Evolutionary conservation across 2,797 vertebrate genomes (phyloP).

Genomic region (Bovichtus diacanthus): DNA sequence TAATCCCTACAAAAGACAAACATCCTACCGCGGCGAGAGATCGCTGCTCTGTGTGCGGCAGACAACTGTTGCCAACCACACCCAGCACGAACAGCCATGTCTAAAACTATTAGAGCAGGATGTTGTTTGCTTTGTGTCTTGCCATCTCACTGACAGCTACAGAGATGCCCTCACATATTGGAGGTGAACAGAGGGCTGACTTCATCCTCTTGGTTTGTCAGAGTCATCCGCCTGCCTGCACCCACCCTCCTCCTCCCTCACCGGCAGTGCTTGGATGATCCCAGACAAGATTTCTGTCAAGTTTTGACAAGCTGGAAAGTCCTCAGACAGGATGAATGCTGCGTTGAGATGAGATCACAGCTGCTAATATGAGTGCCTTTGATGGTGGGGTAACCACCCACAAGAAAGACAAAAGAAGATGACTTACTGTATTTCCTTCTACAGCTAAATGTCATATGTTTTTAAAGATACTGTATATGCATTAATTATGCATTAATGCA

Average conservation of each 20-base stretch:
- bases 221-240: constrained; percentile 48
- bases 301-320: constrained; percentile 76
- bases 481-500: too few species aligned
- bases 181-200: constrained; percentile 68
- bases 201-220: constrained; percentile 66
- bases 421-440: constrained; percentile 34
- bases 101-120: constrained; percentile 71
- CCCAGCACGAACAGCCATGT: constrained; percentile 64
- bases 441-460: constrained; percentile 36
- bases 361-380: constrained; percentile 48
- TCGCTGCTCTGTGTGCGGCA: constrained; percentile 56
- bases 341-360: constrained; percentile 62
- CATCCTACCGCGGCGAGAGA: constrained; percentile 71
- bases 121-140: constrained; percentile 64
- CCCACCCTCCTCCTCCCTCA: constrained; percentile 20
- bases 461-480: constrained; percentile 23
- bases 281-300: constrained; percentile 56
- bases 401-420: constrained; percentile 54
- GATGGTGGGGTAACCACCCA: constrained; percentile 48
- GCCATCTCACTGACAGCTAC: constrained; percentile 68
- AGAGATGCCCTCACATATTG: constrained; percentile 44
- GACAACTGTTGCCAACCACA: constrained; percentile 72
- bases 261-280: constrained; percentile 50
- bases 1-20: constrained; percentile 81
- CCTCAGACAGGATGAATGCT: constrained; percentile 42